phyloP scores from a whole-genome alignment of 1,140 invertebrate species.

The Polyergus mexicanus region DNA sequence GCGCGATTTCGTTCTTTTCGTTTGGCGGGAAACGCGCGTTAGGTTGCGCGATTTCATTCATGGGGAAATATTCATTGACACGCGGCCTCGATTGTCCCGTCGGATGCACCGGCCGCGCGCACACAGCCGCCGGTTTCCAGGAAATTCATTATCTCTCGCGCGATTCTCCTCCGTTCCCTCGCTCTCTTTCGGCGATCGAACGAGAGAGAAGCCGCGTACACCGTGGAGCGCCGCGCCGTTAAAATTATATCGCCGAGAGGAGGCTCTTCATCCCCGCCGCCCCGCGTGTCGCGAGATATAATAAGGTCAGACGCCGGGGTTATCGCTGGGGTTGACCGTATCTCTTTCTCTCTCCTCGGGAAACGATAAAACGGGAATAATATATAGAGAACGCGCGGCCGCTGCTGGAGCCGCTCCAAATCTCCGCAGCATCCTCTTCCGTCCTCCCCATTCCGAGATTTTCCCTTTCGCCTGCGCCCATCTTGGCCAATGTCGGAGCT shows the following conservation, averaged over 20 bases:
- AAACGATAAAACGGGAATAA: conserved; percentile 78
- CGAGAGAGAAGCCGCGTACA: conserved; percentile 42
- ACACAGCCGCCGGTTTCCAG: conserved; percentile 34
- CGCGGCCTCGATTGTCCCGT: conserved; percentile 56
- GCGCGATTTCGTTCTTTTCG: not conserved
- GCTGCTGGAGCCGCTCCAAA: conserved; percentile 74
- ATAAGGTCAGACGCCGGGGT: conserved; percentile 83
- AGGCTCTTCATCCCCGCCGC: not conserved
- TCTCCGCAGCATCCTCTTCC: conserved; percentile 23
- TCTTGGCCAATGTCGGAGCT: conserved; percentile 15
- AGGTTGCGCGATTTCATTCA: conserved; percentile 70
- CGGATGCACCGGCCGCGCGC: conserved; percentile 35
- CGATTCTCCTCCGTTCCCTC: not conserved
- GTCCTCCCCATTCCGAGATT: not conserved
- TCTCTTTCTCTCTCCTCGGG: conserved; percentile 68
- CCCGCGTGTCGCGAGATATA: conserved; percentile 76
- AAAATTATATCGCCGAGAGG: conserved; percentile 59
- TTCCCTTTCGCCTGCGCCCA: not conserved
- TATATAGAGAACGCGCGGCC: conserved; percentile 60
- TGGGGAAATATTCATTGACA: conserved; percentile 76
- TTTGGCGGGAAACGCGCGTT: conserved; percentile 24
- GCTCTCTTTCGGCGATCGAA: conserved; percentile 17
- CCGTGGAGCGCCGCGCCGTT: conserved; percentile 48
- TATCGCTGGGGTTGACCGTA: conserved; percentile 79
- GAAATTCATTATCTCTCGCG: conserved; percentile 62